These are phyloP conservation scores for Daphoenositta chrysoptera DNA, from an alignment of 2,113 vertebrate genomes.

Conservation along the genomic window DNA sequence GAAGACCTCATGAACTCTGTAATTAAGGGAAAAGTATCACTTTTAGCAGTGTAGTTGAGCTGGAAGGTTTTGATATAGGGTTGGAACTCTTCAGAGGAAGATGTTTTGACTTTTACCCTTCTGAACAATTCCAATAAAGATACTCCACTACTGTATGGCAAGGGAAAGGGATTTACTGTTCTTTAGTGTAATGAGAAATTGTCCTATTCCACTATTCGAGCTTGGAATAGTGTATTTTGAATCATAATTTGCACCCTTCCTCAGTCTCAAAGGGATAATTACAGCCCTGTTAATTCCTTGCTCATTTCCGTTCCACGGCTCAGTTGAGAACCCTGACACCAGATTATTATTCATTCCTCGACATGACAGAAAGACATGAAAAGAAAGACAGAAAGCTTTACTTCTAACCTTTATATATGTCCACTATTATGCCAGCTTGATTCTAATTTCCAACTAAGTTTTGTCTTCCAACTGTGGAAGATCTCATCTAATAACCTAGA, in stretches of 20 bases:
- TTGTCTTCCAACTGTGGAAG: background rate
- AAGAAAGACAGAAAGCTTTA: too few relatives aligned
- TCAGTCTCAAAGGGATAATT: background rate
- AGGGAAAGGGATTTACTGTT: background rate
- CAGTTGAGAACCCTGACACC: slow-evolving; percentile 6
- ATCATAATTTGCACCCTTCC: background rate
- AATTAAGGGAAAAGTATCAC: background rate
- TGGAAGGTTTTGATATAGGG: background rate
- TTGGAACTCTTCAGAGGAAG: background rate
- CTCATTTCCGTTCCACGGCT: background rate
- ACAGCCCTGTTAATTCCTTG: background rate
- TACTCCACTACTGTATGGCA: background rate
- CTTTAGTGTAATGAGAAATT: background rate
- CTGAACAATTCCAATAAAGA: background rate
- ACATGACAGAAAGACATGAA: background rate
- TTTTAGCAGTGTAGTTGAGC: background rate
- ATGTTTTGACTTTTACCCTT: background rate
- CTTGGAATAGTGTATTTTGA: background rate
- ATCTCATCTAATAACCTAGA: background rate
- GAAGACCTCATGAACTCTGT: slow-evolving; percentile 77
- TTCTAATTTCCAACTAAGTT: background rate
- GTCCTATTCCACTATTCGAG: background rate
- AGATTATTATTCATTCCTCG: background rate
- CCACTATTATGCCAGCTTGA: background rate
- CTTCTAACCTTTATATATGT: too few relatives aligned